These are phyloP conservation scores for Drosophila nigromelanica DNA, from an alignment of 1,140 invertebrate species.

Conservation along the genomic window DNA sequence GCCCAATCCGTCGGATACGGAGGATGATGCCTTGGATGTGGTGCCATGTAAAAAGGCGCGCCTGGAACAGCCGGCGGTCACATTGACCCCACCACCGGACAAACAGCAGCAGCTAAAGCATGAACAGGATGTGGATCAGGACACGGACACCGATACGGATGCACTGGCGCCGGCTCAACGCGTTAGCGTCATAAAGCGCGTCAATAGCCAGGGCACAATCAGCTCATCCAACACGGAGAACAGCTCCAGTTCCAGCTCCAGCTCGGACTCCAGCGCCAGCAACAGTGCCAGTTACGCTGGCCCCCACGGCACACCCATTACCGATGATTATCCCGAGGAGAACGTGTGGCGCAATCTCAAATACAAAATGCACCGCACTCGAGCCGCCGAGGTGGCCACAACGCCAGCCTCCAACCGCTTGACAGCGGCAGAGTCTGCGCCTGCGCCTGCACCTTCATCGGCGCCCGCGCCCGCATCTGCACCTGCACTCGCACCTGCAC, in stretches of 20 bases:
- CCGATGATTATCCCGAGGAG: constrained; percentile 83
- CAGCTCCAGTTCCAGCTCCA: constrained; percentile 29
- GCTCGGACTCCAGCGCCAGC: not conserved
- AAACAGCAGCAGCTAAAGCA: constrained; percentile 34
- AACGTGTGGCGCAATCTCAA: constrained; percentile 90
- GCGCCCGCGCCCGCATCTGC: not conserved
- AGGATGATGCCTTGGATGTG: constrained; percentile 84
- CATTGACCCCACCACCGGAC: constrained; percentile 71
- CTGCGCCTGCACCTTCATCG: constrained; percentile 2
- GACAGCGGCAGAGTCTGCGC: no score
- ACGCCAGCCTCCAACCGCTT: constrained; percentile 1
- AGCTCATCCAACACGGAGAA: constrained; percentile 52
- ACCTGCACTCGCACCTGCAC: not conserved
- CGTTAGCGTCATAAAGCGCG: constrained; percentile 92
- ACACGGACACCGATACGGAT: constrained; percentile 19
- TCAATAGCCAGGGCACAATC: constrained; percentile 88
- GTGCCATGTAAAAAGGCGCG: constrained; percentile 83
- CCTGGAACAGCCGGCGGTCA: constrained; percentile 60
- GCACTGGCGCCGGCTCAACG: constrained; percentile 56
- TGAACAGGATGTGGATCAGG: constrained; percentile 38
- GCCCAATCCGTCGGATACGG: constrained; percentile 85
- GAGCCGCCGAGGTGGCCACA: constrained; percentile 59
- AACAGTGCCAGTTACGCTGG: constrained; percentile 5
- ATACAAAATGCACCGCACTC: constrained; percentile 89
- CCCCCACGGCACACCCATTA: constrained; percentile 35